Evolutionary conservation across 1,140 invertebrate genomes (phyloP), one percentile per base, ranked within the genome.

Genomic region (Tribolium castaneum): DNA sequence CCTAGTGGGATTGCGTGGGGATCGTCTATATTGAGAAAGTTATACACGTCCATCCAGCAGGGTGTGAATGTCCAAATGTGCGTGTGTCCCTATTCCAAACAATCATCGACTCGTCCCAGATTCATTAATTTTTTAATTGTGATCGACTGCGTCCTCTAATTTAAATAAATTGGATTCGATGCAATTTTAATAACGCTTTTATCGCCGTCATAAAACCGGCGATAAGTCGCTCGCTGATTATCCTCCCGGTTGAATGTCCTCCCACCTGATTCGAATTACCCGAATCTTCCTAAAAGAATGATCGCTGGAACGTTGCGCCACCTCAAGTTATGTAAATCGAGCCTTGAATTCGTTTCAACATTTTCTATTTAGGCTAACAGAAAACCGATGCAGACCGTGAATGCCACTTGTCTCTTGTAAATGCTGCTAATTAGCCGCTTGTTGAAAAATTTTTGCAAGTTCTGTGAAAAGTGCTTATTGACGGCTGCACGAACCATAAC

Each of bases 1-100:
- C 59, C 59, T 66, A 66, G 59, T 39, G 59, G 59, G 59, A 66
- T 66, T 66, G 59, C 59, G 59, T 66, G 59, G 59, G n/a, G 59
- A 25, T 66, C n/a, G 59, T 35, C n/a, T 66, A 66, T 66, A 66
- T 66, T 66, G 59, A 39, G 59, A 66, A 66, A 66, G 59, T 66
- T 66, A 66, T 66, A 66, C 30, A 13, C 59, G 59, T 66, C 59
- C 59, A 66, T 66, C 59, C 59, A 12, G 25, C 10, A 35, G 59
- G 59, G 59, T 66, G 59, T 35, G 59, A 66, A 66, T 35, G 34
- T 66, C 59, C 59, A 66, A 66, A 66, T 35, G 30, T 66, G 59
- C 59, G 59, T 66, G 59, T 22, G 19, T 19, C 19, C 6, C 22
- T 66, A 66, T 14, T 9, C 5, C 25, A 14, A 34, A 35, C n/a